Base-by-base conservation (phyloP, 1,140 invertebrate species). In the Homarus americanus region DNA sequence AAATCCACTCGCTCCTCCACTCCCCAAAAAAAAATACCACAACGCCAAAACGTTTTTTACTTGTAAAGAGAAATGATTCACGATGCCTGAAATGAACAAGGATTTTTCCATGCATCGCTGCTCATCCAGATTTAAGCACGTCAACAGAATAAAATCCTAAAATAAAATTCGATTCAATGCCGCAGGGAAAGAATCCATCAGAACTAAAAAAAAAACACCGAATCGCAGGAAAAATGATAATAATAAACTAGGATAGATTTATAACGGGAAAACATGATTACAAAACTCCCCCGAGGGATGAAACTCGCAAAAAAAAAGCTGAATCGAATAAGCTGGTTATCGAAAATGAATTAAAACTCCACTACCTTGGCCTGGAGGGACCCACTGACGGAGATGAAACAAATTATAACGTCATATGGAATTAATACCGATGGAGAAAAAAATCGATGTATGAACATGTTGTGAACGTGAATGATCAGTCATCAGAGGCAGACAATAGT, bases 271-370 rank as follows among this genome's bases (percentile, higher is more conserved):
- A 17, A 58, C 24, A 58, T 58, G 53, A 58, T 58, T 58, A 58
- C 53, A 58, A 58, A 58, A 58, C 24, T 58, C 53, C 53, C 53
- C 24, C 24, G 4, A 58, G 53, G 53, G 53, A 20, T 20, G 17
- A 20, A 58, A 49, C 17, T 20, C 53, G 53, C 10, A 58, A 0
- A 58, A 58, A n/a, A 58, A 58, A 58, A 15, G 53, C 10, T 17
- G 17, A 17, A 58, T 58, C 53, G 53, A 58, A 58, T 58, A 17
- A 58, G 53, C 53, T 58, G 53, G 53, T 58, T 58, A 58, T 58
- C 53, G 53, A 17, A 58, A 58, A 58, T 58, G 53, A 58, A 58
- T 58, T 58, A 58, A 58, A 58, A 58, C 53, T 58, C 53, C 53
- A 58, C 53, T 58, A 58, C 17, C 53, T 15, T 15, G 53, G 17